These are phyloP conservation scores for Tridacna gigas DNA, from an alignment of 2,888 invertebrate genomes.

Conservation along the genomic window DNA sequence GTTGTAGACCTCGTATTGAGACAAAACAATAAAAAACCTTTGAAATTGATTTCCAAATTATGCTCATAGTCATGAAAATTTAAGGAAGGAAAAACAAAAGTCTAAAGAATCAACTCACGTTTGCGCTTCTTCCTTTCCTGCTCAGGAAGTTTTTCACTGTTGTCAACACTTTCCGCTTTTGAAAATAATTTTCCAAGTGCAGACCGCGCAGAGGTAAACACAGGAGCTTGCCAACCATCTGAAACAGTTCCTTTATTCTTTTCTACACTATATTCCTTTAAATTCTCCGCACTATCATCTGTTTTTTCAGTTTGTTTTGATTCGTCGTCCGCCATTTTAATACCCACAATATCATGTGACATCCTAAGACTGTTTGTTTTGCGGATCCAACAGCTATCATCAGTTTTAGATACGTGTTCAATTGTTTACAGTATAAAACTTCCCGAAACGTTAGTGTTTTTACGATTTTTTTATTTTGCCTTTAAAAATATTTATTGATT, in stretches of 20 bases:
- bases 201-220: constrained; percentile 54
- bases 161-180: constrained; percentile 42
- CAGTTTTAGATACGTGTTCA: neutral
- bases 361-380: neutral
- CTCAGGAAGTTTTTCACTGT: constrained; percentile 28
- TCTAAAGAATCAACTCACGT: constrained; percentile 2
- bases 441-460: neutral
- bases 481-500: too few species aligned
- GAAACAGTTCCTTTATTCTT: constrained; percentile 23
- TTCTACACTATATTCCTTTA: constrained; percentile 11
- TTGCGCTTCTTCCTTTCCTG: constrained; percentile 43
- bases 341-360: constrained; percentile 39
- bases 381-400: neutral
- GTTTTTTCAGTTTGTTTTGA: constrained; percentile 61
- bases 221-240: constrained; percentile 42
- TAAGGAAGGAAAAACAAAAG: neutral
- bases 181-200: constrained; percentile 57
- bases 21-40: too few species aligned
- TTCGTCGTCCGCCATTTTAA: constrained; percentile 72
- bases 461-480: too few species aligned
- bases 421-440: neutral
- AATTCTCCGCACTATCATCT: constrained; percentile 34
- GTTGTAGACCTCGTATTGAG: too few species aligned
- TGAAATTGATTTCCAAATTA: too few species aligned
- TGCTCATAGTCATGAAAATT: too few species aligned